Base-by-base conservation (phyloP, 2,113 vertebrate species). In the Oreocharis arfaki region DNA sequence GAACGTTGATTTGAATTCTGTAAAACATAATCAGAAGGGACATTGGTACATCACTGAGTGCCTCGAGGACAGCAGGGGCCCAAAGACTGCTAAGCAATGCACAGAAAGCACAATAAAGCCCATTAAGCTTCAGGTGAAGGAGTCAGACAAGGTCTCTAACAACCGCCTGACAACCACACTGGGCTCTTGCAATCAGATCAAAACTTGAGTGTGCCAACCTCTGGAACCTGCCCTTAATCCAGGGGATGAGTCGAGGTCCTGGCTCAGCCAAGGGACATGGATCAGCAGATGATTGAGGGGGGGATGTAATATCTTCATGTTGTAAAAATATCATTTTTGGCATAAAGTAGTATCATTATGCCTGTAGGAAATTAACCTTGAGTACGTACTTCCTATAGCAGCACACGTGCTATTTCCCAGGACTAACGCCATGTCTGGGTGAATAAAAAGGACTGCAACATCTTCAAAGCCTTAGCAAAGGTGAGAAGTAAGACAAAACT, bases 61-160 rank as follows among this genome's bases (percentile, higher is more conserved):
- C 79, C 83, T 24, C 14, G 44, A 86, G 92, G 79, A 94, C 88
- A 64, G 75, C 68, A 78, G 73, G 52, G 83, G 86, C 93, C 88
- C 88, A 90, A 87, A 67, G 87, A 50, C 55, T 90, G 75, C 84
- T 80, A 32, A 17, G 84, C 63, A 77, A 57, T 63, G 78, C 81
- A 82, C 85, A 55, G 71, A 67, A 86, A 88, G 87, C 68, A 87
- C 80, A 67, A 70, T 30, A 68, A 80, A 96, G 47, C 74, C 87
- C 93, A 95, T 90, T 90, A 96, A 90, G 79, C 65, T 93, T 64
- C 90, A 94, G 76, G 63, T 74, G 56, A 91, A 82, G 70, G 68
- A 95, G 88, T 88, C 95, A 96, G 81, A 90, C 80, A 78, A 95
- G 88, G 85, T 95, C 88, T 71, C 64, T 84, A 44, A 69, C 78